Conservation (phyloP, 2,888 invertebrate genomes). For the Scaptomyza flava region DNA sequence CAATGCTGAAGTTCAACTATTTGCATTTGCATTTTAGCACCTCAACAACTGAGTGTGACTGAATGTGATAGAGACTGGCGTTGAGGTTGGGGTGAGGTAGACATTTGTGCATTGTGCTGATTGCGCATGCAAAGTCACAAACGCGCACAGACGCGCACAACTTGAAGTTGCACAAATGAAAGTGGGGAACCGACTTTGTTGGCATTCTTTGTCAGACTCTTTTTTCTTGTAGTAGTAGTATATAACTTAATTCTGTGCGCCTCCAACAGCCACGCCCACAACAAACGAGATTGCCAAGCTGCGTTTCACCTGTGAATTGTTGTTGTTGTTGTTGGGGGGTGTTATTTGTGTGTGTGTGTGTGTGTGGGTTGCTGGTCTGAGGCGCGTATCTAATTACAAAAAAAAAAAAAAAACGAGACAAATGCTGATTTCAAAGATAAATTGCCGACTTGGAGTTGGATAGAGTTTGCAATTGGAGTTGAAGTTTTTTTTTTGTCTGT, state of each 20-base stretch:
- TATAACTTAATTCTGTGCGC: slow-evolving; percentile 75
- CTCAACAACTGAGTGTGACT: slow-evolving; percentile 42
- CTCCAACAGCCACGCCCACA: slow-evolving; percentile 67
- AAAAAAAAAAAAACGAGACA: slow-evolving; percentile 64
- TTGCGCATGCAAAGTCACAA: slow-evolving; percentile 78
- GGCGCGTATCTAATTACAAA: slow-evolving; percentile 76
- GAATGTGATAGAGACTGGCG: slow-evolving; percentile 5
- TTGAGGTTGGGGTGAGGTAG: slow-evolving; percentile 7
- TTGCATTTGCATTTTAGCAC: slow-evolving; percentile 80
- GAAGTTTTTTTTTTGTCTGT: slow-evolving; percentile 32
- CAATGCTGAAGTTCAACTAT: slow-evolving; percentile 61
- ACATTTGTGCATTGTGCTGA: slow-evolving; percentile 65
- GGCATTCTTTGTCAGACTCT: slow-evolving; percentile 41
- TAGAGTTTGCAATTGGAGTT: slow-evolving; percentile 6
- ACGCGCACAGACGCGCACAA: slow-evolving; percentile 23
- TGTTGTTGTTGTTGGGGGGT: slow-evolving; percentile 9
- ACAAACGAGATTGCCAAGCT: slow-evolving; percentile 34
- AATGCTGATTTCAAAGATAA: slow-evolving; percentile 79
- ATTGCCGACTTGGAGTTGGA: slow-evolving; percentile 64
- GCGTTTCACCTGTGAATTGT: slow-evolving; percentile 45
- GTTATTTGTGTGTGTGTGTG: slow-evolving; percentile 19
- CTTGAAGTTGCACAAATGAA: slow-evolving; percentile 48
- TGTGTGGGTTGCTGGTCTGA: slow-evolving; percentile 65
- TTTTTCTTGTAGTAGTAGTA: slow-evolving; percentile 48
- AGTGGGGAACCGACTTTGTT: slow-evolving; percentile 45